These are phyloP conservation scores for Mus caroli DNA, from an alignment of 2,797 vertebrate species.

Conservation along the genomic window DNA sequence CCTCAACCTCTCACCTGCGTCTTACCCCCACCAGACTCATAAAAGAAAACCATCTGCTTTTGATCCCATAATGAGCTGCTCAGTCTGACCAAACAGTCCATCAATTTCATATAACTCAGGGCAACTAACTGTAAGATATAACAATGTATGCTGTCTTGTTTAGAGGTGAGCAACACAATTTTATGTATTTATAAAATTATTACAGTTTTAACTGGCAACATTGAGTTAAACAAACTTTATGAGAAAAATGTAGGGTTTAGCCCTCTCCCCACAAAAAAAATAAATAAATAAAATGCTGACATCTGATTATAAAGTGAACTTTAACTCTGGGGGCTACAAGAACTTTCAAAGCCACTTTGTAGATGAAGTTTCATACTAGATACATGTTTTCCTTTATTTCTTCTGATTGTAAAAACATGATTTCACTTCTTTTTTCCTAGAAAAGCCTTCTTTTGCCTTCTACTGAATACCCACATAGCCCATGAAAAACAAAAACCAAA, in stretches of 20 bases:
- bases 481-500: background rate
- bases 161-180: conserved; percentile 52
- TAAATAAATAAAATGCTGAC: background rate
- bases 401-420: background rate
- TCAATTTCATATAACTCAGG: conserved; percentile 1
- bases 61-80: background rate
- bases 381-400: background rate
- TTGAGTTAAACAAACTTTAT: conserved; percentile 14
- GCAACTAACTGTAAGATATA: background rate
- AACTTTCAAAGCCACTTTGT: background rate
- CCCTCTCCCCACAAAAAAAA: background rate
- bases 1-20: background rate
- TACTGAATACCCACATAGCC: background rate
- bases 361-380: background rate
- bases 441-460: background rate
- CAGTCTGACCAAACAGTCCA: background rate
- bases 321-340: background rate
- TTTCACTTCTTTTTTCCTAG: background rate
- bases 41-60: conserved; percentile 14
- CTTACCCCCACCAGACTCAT: background rate
- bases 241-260: background rate
- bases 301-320: conserved; percentile 9
- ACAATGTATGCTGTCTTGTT: background rate
- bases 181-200: background rate
- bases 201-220: background rate